phyloP scores from a whole-genome alignment of 2,888 invertebrate genomes.

The Stegophylla sp. region DNA sequence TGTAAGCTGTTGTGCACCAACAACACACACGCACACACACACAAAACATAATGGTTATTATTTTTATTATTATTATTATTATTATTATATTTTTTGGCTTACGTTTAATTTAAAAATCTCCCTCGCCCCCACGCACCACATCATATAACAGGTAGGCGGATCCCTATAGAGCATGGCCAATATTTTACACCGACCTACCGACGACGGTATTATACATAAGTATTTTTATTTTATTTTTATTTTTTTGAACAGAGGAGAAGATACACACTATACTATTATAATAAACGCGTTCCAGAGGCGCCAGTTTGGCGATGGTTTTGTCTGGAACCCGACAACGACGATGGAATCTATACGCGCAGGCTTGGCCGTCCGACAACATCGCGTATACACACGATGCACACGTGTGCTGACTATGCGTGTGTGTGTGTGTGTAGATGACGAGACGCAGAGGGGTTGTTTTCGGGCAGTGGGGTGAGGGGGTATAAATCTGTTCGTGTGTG shows the following conservation, averaged over 20 bases:
- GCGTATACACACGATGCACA: too few relatives aligned
- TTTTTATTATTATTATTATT: constrained; percentile 25
- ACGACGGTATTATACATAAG: neutral
- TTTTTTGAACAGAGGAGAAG: neutral
- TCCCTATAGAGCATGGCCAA: constrained; percentile 49
- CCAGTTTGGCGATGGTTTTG: constrained; percentile 59
- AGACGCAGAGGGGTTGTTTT: constrained; percentile 49
- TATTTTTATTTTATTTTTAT: too few relatives aligned
- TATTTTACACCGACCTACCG: constrained; percentile 55
- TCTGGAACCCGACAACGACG: constrained; percentile 43
- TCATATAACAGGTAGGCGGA: constrained; percentile 55
- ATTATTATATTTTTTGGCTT: constrained; percentile 46
- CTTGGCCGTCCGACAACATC: constrained; percentile 32
- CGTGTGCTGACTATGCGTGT: neutral
- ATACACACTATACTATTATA: constrained; percentile 25
- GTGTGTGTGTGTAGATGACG: constrained; percentile 2
- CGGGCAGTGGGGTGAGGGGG: neutral
- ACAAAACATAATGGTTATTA: constrained; percentile 54
- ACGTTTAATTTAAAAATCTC: constrained; percentile 57
- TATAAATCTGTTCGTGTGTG: constrained; percentile 14
- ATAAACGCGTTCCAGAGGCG: constrained; percentile 49
- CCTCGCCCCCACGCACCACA: neutral
- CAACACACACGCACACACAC: too few relatives aligned
- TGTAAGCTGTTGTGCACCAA: too few relatives aligned
- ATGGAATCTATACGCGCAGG: constrained; percentile 49